Evolutionary conservation across 2,113 vertebrate species (phyloP).

Genomic region (Cryptotis parvus): DNA sequence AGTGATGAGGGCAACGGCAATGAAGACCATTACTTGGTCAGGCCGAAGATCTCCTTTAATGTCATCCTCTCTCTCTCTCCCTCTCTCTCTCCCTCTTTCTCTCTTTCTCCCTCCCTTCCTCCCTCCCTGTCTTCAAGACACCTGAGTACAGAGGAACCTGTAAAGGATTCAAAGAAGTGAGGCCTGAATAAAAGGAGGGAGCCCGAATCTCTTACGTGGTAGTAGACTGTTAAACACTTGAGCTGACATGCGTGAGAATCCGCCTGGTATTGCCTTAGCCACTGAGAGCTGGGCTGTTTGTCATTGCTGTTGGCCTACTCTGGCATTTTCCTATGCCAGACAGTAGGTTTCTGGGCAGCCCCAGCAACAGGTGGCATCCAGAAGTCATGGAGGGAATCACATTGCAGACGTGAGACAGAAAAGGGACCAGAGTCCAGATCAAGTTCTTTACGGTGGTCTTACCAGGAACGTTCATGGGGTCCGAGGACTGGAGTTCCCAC

Average conservation of each 20-base stretch:
- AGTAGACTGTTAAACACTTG: not conserved
- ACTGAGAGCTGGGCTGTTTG: not conserved
- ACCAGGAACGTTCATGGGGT: not conserved
- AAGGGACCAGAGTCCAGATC: not conserved
- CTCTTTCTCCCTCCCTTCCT: too few species aligned
- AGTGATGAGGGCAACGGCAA: not conserved
- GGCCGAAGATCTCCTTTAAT: not conserved
- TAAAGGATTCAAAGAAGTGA: not conserved
- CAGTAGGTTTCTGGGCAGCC: not conserved
- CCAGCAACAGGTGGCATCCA: constrained; percentile 22
- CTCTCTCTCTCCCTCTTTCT: not conserved
- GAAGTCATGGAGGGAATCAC: not conserved
- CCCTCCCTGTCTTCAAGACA: not conserved
- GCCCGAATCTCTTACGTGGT: not conserved
- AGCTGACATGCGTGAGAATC: not conserved
- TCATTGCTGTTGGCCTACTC: not conserved
- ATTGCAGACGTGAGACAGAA: constrained; percentile 27
- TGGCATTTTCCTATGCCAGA: not conserved
- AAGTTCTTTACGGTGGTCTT: not conserved
- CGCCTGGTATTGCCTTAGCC: not conserved
- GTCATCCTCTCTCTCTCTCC: not conserved
- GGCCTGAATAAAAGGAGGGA: not conserved
- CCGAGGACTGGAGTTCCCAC: not conserved
- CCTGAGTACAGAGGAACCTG: not conserved
- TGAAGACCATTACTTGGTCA: not conserved